These are phyloP conservation scores for Strigamia crassipes DNA, from an alignment of 2,888 invertebrate species.

Conservation along the genomic window DNA sequence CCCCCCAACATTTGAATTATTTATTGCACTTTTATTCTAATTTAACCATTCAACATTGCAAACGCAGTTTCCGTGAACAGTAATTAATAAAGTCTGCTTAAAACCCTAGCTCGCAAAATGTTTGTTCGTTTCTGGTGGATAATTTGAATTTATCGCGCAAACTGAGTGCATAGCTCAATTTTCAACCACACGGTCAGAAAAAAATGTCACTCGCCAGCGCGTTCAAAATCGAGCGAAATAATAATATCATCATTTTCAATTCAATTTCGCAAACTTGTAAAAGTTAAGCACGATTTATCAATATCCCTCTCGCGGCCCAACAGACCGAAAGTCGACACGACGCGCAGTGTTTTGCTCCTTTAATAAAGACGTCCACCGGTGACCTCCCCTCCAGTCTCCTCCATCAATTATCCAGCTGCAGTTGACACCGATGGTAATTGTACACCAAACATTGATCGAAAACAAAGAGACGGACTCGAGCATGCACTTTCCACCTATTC, in stretches of 20 bases:
- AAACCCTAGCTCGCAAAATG: too few species aligned
- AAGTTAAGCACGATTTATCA: not conserved
- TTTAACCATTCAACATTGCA: too few species aligned
- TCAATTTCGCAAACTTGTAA: slow-evolving; percentile 12
- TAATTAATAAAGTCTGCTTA: too few species aligned
- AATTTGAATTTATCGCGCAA: too few species aligned
- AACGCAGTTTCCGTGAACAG: too few species aligned
- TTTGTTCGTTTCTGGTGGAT: too few species aligned
- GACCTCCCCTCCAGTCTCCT: slow-evolving; percentile 10
- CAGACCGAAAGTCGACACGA: not conserved
- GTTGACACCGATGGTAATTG: slow-evolving; percentile 39
- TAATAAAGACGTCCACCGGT: slow-evolving; percentile 35
- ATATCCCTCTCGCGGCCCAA: not conserved
- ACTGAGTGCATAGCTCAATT: too few species aligned
- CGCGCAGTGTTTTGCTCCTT: not conserved
- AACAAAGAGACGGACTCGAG: not conserved
- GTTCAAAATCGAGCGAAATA: not conserved
- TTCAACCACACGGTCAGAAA: not conserved
- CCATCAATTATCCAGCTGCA: slow-evolving; percentile 40
- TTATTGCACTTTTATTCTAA: too few species aligned
- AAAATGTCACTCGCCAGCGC: not conserved
- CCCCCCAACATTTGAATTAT: too few species aligned
- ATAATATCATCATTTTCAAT: not conserved
- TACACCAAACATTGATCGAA: slow-evolving; percentile 35
- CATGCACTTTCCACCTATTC: slow-evolving; percentile 29